Evolutionary conservation across 1,140 invertebrate genomes (phyloP), one percentile per base, ranked within the genome.

Genomic region (Brachionus sp.): DNA sequence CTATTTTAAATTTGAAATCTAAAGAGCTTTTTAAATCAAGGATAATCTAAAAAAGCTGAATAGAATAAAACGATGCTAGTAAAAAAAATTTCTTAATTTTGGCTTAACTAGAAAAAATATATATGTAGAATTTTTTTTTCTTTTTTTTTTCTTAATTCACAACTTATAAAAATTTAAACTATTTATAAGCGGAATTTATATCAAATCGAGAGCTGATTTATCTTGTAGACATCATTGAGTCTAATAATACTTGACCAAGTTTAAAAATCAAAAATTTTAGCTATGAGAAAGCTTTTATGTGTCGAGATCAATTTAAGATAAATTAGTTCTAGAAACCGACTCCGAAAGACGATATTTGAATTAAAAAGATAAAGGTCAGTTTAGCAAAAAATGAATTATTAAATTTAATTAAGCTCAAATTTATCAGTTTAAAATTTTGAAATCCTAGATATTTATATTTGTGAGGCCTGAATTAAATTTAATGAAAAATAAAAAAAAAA

Each of bases 381-480:
- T 70, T 70, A 39, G n/a, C n/a, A 46, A 46, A 33, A 37, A 70
- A 70, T 70, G 37, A 70, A 39, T 70, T 42, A 70, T 70, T 19
- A 70, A 70, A 70, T 70, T 70, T 70, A 70, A 70, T 70, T 70
- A 70, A 33, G 66, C 66, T 70, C 66, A 70, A 70, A 70, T 70
- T 70, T 70, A 70, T 70, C 66, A 66, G 13, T 66, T 66, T 66
- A 66, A 70, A 70, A 70, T 37, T 39, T 70, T 70, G 66, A 70
- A 70, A 70, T 70, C 35, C 66, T 39, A 70, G 25, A 66, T 66
- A 33, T 66, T 29, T 66, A 5, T 29, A 35, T 35, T 66, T 66
- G 25, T 66, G 23, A 9, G 50, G n/a, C 50, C 50, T 57, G 19
- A 57, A 57, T 57, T 57, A 19, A 57, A 57, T 57, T 57, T 57